A percentile compares a stretch with the other conserved stretches of the same genome.
These are phyloP conservation scores for Caenorhabditis inopinata DNA, from an alignment of 1,140 invertebrate genomes.

Conservation along the genomic window DNA sequence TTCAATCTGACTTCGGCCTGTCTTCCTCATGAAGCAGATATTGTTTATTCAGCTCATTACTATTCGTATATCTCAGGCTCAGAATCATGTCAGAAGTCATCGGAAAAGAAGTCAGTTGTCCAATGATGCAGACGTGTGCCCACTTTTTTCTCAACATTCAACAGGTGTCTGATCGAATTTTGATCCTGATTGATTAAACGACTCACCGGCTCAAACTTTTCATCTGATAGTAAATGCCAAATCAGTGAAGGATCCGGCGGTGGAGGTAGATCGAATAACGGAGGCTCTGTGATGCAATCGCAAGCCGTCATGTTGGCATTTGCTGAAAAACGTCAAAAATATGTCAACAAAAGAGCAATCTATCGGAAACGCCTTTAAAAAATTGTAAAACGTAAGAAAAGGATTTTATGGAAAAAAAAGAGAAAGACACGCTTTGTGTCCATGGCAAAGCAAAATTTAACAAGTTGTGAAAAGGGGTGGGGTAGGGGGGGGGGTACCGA, in stretches of 20 bases:
- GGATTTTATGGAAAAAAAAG: neutral
- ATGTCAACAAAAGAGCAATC: neutral
- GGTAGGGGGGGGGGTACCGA: no score
- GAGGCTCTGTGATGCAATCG: slow-evolving; percentile 27
- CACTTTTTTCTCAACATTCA: neutral
- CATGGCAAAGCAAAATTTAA: slow-evolving; percentile 23
- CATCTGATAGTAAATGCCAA: slow-evolving; percentile 25
- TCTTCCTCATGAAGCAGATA: no score
- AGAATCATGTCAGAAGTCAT: no score
- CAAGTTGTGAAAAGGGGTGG: slow-evolving; percentile 14
- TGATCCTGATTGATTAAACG: slow-evolving; percentile 1
- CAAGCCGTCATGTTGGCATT: slow-evolving; percentile 21
- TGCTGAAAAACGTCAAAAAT: neutral
- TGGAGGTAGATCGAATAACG: slow-evolving; percentile 16
- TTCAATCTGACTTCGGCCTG: no score
- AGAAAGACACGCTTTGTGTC: slow-evolving; percentile 6
- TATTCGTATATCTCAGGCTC: no score
- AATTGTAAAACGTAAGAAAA: neutral
- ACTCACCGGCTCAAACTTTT: slow-evolving; percentile 26
- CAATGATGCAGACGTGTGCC: neutral
- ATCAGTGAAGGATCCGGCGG: slow-evolving; percentile 28
- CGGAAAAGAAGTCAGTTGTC: neutral
- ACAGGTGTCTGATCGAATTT: neutral
- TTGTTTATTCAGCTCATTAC: no score
- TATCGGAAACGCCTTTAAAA: neutral